Evolutionary conservation across 2,797 vertebrate genomes (phyloP).

Genomic region (Amblyopsis hoosieri): DNA sequence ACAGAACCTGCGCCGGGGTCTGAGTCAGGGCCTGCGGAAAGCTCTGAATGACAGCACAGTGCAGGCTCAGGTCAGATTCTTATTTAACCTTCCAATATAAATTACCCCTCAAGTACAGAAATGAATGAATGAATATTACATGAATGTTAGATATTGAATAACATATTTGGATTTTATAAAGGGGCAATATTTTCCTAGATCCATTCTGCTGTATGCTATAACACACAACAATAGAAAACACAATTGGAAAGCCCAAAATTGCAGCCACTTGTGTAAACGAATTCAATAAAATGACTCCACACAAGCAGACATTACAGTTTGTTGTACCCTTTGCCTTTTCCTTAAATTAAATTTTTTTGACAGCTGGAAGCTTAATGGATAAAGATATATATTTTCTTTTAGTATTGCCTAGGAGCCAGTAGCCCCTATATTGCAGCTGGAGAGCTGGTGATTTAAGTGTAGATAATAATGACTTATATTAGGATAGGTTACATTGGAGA

Average conservation of each 20-base stretch:
- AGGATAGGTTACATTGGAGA: no score
- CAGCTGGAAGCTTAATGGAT: slow-evolving; percentile 16
- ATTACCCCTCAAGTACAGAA: not conserved
- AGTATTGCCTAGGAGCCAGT: not conserved
- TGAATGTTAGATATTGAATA: not conserved
- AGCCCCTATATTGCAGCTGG: no score
- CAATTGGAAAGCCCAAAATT: not conserved
- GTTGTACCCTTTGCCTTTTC: not conserved
- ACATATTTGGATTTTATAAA: not conserved
- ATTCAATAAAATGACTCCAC: no score
- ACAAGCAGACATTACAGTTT: not conserved
- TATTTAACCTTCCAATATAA: not conserved
- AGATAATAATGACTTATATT: no score
- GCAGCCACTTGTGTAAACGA: not conserved
- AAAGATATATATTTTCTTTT: not conserved
- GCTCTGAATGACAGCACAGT: slow-evolving; percentile 86
- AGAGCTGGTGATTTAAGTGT: slow-evolving; percentile 2
- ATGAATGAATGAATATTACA: no score
- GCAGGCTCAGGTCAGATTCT: slow-evolving; percentile 83
- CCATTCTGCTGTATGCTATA: not conserved
- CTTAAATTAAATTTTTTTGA: not conserved
- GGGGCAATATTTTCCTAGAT: not conserved
- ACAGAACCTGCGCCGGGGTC: slow-evolving; percentile 86
- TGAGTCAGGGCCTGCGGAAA: slow-evolving; percentile 87
- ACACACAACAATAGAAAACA: not conserved